These are phyloP conservation scores for Urechis unicinctus DNA, from an alignment of 2,888 invertebrate genomes.

Conservation along the genomic window DNA sequence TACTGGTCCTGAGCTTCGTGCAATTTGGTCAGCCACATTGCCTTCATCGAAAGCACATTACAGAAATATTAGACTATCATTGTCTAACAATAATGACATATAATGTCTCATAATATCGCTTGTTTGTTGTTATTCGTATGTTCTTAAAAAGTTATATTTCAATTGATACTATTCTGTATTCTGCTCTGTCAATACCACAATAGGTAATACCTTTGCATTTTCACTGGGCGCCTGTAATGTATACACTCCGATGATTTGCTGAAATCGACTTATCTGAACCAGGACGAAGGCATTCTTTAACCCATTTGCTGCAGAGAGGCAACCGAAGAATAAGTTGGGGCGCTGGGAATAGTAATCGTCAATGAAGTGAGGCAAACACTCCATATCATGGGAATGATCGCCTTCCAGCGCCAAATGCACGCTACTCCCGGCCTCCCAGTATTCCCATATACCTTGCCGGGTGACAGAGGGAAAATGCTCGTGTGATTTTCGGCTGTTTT, in stretches of 20 bases:
- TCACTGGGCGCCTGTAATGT: conserved; percentile 53
- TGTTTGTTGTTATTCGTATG: too few relatives aligned
- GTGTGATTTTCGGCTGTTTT: too few relatives aligned
- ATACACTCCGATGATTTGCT: conserved; percentile 54
- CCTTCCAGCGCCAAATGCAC: conserved; percentile 2
- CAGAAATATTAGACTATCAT: too few relatives aligned
- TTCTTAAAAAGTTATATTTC: too few relatives aligned
- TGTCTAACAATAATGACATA: too few relatives aligned
- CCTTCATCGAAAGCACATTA: conserved; percentile 36
- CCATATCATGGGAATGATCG: conserved; percentile 14
- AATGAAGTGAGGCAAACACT: conserved; percentile 17
- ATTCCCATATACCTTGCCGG: conserved; percentile 14
- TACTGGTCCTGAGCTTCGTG: conserved; percentile 55
- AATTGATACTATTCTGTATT: too few relatives aligned
- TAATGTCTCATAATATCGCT: too few relatives aligned
- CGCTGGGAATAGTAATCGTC: conserved; percentile 18
- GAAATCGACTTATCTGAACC: conserved; percentile 54
- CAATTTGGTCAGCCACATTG: conserved; percentile 54
- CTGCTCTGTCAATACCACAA: too few relatives aligned
- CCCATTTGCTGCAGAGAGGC: conserved; percentile 32
- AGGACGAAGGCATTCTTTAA: conserved; percentile 52
- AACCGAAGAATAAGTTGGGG: conserved; percentile 24
- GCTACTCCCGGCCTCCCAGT: conserved; percentile 15
- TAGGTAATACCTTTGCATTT: conserved; percentile 47
- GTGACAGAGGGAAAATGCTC: not conserved